Evolutionary conservation across 64 coral and sea anemone genomes (phyloP).

Genomic region (Stichodactyla helianthus): DNA sequence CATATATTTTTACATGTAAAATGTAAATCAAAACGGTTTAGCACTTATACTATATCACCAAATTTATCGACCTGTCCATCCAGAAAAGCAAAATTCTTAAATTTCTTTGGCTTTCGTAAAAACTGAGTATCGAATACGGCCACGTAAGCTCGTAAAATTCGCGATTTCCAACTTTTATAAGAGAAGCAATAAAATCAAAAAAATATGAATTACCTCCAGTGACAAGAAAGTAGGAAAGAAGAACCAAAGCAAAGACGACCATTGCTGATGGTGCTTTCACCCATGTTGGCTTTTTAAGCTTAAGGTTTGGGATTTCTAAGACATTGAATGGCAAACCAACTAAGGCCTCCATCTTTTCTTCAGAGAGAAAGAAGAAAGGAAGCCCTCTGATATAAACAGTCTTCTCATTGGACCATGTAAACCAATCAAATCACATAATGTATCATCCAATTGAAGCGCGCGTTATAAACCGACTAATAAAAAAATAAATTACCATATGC

Average conservation of each 20-base stretch:
- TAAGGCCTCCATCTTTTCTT: slow-evolving; percentile 92
- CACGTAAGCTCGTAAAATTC: neutral
- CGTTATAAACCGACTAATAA: neutral
- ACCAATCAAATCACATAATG: neutral
- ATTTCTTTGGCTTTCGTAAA: neutral
- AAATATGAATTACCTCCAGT: slow-evolving; percentile 70
- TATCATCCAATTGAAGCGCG: slow-evolving; percentile 29
- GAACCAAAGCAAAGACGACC: slow-evolving; percentile 90
- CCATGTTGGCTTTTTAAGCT: slow-evolving; percentile 96
- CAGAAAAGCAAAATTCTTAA: neutral
- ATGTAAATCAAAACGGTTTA: neutral
- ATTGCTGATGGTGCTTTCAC: slow-evolving; percentile 97
- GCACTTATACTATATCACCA: neutral
- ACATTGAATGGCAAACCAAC: slow-evolving; percentile 91
- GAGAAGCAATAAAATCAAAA: neutral
- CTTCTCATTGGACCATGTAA: slow-evolving; percentile 57
- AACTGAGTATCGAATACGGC: neutral
- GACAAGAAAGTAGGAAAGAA: slow-evolving; percentile 96
- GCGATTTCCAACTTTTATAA: neutral
- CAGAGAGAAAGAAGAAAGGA: slow-evolving; percentile 43
- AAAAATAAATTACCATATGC: neutral
- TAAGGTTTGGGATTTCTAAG: slow-evolving; percentile 91
- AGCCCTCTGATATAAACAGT: neutral
- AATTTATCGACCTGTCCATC: neutral
- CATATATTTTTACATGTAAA: neutral